Percentiles rank a stretch among this genome's conserved stretches.
These are phyloP conservation scores for Caenorhabditis uteleia DNA, from an alignment of 2,888 invertebrate species.

Conservation along the genomic window DNA sequence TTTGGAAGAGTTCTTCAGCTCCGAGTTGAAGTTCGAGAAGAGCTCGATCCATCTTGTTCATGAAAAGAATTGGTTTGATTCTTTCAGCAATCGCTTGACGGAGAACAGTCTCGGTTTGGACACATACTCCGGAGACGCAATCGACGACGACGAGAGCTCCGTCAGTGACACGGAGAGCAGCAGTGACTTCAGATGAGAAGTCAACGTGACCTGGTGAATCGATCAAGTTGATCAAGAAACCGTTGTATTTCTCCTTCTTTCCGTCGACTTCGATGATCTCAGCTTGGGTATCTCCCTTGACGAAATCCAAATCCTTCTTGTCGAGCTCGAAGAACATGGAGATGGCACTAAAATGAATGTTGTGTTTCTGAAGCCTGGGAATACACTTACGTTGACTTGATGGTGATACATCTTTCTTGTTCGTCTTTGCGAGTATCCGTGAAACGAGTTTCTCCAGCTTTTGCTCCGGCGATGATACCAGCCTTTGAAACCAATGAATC, in stretches of 20 bases:
- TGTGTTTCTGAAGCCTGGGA: neutral
- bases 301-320: conserved; percentile 91
- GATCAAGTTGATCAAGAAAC: conserved; percentile 99
- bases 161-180: conserved; percentile 98
- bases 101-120: conserved; percentile 98
- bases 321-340: conserved; percentile 98
- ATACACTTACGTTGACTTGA: conserved; percentile 93
- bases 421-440: conserved; percentile 99
- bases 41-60: conserved; percentile 99
- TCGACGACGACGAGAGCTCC: conserved; percentile 99
- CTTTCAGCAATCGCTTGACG: conserved; percentile 99
- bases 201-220: conserved; percentile 99
- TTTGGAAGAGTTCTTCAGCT: conserved; percentile 92
- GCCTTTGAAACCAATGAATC: conserved; percentile 99
- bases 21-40: conserved; percentile 94
- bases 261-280: conserved; percentile 54
- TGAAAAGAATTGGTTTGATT: conserved; percentile 99
- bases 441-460: conserved; percentile 98
- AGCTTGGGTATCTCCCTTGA: conserved; percentile 75
- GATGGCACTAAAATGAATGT: conserved; percentile 81
- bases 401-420: conserved; percentile 99
- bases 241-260: conserved; percentile 82
- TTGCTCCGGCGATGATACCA: conserved; percentile 97
- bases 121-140: conserved; percentile 99
- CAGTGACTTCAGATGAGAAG: conserved; percentile 93